Base-by-base conservation (phyloP, 2,113 vertebrate genomes). In the Cyanoramphus novaezelandiae region DNA sequence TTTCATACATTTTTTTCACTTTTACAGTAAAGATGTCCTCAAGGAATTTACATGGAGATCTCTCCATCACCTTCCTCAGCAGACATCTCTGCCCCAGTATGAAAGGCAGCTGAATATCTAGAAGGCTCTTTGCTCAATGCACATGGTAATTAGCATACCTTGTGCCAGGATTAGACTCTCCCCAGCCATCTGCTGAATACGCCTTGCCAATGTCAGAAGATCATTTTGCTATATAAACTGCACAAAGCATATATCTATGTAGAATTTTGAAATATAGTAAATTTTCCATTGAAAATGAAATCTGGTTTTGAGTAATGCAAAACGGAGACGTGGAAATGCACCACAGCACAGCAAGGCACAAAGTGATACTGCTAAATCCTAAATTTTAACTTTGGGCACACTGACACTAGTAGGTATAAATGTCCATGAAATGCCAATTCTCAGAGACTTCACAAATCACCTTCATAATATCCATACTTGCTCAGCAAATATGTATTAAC, bases 171-270 rank as follows among this genome's bases (percentile, higher is more conserved):
- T 80, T 76, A 91, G 63, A 35, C 55, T 92, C 68, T 90, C 31
- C 59, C 41, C 44, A 83, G 55, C 88, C 95, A 96, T 86, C 92
- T 95, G 90, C 88, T 3, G 29, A 91, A 74, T 59, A 82, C 8
- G 55, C 53, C 59, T 80, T 96, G 91, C 94, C 86, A 95, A 88
- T 78, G 82, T 90, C 75, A 93, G 79, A 96, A 81, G 59, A 88
- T 44, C 44, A 68, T 86, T 96, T 41, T 88, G 78, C 64, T 86
- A 27, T 37, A 70, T 55, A 95, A 93, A 85, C 70, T 90, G 17
- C 74, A 91, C 69, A 90, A 86, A 79, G 72, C 44, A 59, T 46
- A 88, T 62, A 92, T 23, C 24, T 33, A 41, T n/a, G 68, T 6
- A 90, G 69, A 69, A 37, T 46, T 91, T 37, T 28, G 28, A 90